A percentile compares a stretch with the other conserved stretches of the same genome.
Conservation (phyloP, 2,888 invertebrate genomes). For the Stenodema calcarata region DNA sequence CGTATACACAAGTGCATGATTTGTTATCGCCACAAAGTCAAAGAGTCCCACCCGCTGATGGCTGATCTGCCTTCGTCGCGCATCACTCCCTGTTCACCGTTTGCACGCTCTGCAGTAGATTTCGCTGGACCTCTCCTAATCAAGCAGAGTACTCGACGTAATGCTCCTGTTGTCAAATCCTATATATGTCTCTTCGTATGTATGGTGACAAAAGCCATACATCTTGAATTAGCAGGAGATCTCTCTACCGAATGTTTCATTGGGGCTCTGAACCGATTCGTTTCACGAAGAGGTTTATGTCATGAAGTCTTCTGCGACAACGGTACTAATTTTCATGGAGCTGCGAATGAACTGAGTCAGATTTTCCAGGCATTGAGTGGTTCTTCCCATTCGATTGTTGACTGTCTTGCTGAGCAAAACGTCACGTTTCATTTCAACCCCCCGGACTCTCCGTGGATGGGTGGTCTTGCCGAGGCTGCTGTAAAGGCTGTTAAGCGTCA, state of each 20-base stretch:
- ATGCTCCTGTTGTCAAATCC: neutral
- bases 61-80: neutral
- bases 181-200: neutral
- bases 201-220: neutral
- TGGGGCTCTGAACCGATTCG: neutral
- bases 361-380: neutral
- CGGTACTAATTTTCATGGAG: neutral
- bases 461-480: neutral
- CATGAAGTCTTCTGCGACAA: neutral
- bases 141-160: neutral
- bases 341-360: neutral
- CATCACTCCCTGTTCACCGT: neutral
- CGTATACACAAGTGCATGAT: neutral
- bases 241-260: neutral
- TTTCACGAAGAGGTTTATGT: neutral
- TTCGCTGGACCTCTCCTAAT: neutral
- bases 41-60: neutral
- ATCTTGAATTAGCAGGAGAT: neutral
- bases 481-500: neutral
- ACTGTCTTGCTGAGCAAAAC: neutral
- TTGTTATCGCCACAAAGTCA: neutral
- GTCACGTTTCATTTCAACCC: too few relatives aligned
- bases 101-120: neutral
- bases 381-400: neutral
- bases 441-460: too few relatives aligned